phyloP scores from a whole-genome alignment of 2,113 vertebrate genomes.

The Geococcyx californianus region DNA sequence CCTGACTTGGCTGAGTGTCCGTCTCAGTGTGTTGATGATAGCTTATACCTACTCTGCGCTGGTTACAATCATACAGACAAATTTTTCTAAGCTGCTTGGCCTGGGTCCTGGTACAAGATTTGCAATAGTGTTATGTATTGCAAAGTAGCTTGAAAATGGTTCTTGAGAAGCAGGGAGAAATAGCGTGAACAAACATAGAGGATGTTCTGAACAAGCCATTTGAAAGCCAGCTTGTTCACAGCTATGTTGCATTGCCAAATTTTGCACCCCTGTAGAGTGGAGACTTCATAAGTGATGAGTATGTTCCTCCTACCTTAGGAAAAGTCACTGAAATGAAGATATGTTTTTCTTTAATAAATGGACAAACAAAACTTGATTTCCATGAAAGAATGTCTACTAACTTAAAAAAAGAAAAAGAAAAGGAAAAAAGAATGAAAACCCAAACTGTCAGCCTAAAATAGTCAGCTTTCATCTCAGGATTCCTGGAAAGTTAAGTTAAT shows the following conservation, averaged over 20 bases:
- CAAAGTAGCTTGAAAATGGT: not conserved
- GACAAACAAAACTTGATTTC: not conserved
- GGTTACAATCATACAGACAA: not conserved
- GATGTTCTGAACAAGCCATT: not conserved
- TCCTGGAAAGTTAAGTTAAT: not conserved
- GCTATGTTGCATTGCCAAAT: fast-evolving
- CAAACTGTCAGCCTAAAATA: not conserved
- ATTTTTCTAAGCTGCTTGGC: not conserved
- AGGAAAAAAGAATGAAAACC: fast-evolving
- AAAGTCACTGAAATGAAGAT: not conserved
- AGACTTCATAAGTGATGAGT: not conserved
- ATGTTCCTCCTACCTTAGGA: not conserved
- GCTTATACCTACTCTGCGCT: not conserved
- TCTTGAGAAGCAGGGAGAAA: not conserved
- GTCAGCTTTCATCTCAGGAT: not conserved
- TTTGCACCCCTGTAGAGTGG: not conserved
- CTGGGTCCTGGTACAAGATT: not conserved
- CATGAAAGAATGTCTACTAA: not conserved
- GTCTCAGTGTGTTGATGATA: not conserved
- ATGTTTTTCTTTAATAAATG: not conserved
- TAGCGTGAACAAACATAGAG: not conserved
- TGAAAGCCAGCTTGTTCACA: not conserved
- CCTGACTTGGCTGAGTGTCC: not conserved
- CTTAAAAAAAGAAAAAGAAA: not conserved
- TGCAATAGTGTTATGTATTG: not conserved